Evolutionary conservation across 2,797 vertebrate genomes (phyloP).

Genomic region (Alouatta caraya): DNA sequence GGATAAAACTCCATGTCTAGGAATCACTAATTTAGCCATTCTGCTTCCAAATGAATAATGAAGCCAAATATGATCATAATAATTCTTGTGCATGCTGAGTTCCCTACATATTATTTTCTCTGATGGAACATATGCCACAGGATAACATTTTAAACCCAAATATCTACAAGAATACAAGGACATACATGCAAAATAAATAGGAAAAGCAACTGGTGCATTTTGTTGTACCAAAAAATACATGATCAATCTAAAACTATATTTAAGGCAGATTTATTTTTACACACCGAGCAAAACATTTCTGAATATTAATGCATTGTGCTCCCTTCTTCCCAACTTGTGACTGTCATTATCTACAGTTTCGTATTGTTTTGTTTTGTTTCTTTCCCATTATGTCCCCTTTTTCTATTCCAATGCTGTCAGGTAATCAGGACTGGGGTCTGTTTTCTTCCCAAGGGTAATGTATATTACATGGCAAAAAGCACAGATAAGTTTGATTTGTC

Average conservation of each 20-base stretch:
- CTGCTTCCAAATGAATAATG: neutral
- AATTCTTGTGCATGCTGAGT: neutral
- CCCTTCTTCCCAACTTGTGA: neutral
- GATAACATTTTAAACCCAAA: neutral
- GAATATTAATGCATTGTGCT: neutral
- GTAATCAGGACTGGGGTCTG: neutral
- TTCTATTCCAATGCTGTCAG: neutral
- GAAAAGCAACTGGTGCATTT: neutral
- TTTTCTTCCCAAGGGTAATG: neutral
- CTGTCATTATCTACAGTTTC: neutral
- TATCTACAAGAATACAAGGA: neutral
- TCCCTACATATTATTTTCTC: neutral
- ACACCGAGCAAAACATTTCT: neutral
- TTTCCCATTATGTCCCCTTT: neutral
- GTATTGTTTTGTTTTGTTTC: neutral
- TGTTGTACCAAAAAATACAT: neutral
- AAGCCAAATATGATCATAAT: neutral
- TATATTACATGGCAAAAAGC: neutral
- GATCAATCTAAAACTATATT: neutral
- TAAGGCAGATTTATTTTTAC: neutral
- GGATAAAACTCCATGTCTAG: neutral
- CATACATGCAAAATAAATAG: neutral
- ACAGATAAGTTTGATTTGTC: neutral
- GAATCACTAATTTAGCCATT: neutral
- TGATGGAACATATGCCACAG: neutral